These are phyloP conservation scores for Eupithecia pulchellata DNA, from an alignment of 2,888 invertebrate genomes.

Conservation along the genomic window DNA sequence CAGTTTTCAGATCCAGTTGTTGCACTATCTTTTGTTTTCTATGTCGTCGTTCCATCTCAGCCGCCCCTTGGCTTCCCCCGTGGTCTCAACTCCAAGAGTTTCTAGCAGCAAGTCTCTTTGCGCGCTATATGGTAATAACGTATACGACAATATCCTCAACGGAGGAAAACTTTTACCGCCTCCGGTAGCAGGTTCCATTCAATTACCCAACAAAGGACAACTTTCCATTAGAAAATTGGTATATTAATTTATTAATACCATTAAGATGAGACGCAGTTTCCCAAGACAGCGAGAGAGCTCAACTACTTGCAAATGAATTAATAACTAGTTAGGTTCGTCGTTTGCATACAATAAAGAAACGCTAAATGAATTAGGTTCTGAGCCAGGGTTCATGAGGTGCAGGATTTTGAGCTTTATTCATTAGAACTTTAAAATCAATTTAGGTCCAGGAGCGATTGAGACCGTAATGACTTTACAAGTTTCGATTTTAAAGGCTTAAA, in stretches of 20 bases:
- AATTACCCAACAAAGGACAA: conserved; percentile 34
- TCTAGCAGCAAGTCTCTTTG: too few relatives aligned
- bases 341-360: conserved; percentile 67
- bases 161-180: conserved; percentile 25
- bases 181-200: conserved; percentile 13
- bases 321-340: conserved; percentile 53
- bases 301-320: conserved; percentile 52
- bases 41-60: too few relatives aligned
- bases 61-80: too few relatives aligned
- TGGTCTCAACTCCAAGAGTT: too few relatives aligned
- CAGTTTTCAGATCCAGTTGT: too few relatives aligned
- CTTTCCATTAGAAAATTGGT: conserved; percentile 47
- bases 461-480: conserved; percentile 8
- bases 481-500: conserved; percentile 18
- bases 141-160: conserved; percentile 7
- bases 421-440: background rate
- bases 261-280: conserved; percentile 39
- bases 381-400: background rate
- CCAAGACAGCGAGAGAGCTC: conserved; percentile 34
- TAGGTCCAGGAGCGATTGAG: conserved; percentile 9
- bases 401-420: conserved; percentile 23
- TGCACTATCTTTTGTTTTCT: too few relatives aligned
- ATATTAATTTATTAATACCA: conserved; percentile 47
- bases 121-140: too few relatives aligned
- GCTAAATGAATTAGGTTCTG: conserved; percentile 52